phyloP scores from a whole-genome alignment of 2,113 vertebrate genomes.

The Tachysurus fulvidraco region DNA sequence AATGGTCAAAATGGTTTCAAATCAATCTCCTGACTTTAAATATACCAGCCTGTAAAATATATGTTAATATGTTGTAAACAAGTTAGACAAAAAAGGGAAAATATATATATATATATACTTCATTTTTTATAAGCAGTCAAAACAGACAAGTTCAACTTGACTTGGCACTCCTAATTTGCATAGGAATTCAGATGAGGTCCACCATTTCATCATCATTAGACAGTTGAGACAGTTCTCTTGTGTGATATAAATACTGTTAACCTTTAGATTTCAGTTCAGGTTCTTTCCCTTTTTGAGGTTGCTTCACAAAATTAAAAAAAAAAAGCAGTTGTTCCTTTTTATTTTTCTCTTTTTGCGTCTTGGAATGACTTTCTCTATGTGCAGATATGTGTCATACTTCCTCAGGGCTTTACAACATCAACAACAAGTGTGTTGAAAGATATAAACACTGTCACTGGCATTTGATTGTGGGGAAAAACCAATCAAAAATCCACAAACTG shows the following conservation, averaged over 20 bases:
- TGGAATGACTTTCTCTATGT: background rate
- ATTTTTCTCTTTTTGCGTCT: background rate
- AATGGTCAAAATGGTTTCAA: too few species aligned
- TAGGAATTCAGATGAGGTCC: too few species aligned
- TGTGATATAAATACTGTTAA: background rate
- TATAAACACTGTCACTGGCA: background rate
- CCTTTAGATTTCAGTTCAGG: background rate
- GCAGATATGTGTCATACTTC: background rate
- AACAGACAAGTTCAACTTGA: too few species aligned
- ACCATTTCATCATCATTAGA: background rate
- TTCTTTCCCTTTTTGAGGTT: background rate
- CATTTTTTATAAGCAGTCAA: too few species aligned
- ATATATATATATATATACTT: too few species aligned
- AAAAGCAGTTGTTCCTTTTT: background rate
- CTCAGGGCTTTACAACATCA: background rate
- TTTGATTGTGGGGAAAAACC: too few species aligned
- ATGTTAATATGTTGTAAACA: too few species aligned
- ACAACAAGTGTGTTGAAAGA: background rate
- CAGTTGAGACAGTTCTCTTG: background rate
- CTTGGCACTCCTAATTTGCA: too few species aligned
- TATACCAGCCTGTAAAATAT: too few species aligned
- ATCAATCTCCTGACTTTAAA: too few species aligned
- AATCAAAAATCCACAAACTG: background rate
- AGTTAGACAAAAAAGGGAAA: too few species aligned
- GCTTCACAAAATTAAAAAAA: background rate